Conservation (phyloP, 2,113 vertebrate species). For the Periophthalmodon schlosseri region DNA sequence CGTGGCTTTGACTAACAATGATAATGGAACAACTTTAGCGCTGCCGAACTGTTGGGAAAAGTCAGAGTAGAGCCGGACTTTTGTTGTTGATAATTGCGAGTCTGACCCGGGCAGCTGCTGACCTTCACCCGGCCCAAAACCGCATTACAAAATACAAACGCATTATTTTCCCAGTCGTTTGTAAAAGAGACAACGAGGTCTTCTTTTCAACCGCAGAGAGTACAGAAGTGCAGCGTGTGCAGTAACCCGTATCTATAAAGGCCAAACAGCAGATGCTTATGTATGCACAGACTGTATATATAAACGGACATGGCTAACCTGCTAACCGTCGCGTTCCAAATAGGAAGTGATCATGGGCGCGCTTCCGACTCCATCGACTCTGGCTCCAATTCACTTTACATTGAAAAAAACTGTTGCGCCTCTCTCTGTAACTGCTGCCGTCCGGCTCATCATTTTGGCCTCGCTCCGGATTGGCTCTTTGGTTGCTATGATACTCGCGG, state of each 20-base stretch:
- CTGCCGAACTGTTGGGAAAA: neutral
- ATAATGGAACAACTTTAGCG: neutral
- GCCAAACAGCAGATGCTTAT: slow-evolving; percentile 15
- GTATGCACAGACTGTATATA: too few species aligned
- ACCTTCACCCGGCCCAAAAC: neutral
- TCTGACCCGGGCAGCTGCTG: neutral
- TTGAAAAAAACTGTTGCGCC: too few species aligned
- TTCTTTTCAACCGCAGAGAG: slow-evolving; percentile 4
- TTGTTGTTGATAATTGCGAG: neutral
- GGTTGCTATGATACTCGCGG: too few species aligned
- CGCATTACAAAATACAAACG: neutral
- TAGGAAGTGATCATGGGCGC: too few species aligned
- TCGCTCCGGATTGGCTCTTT: too few species aligned
- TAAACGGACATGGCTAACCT: too few species aligned
- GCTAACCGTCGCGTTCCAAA: too few species aligned
- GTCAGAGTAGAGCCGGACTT: neutral
- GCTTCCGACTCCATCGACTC: too few species aligned
- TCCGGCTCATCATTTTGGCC: too few species aligned
- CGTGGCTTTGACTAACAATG: neutral
- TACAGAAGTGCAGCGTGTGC: neutral
- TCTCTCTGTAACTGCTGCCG: too few species aligned
- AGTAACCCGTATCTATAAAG: slow-evolving; percentile 1
- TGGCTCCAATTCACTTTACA: too few species aligned
- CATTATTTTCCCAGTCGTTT: slow-evolving; percentile 4
- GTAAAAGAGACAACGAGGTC: neutral